Percentiles rank a stretch among this genome's conserved stretches.
phyloP scores from a whole-genome alignment of 2,797 vertebrate species.

The Alosa sapidissima region DNA sequence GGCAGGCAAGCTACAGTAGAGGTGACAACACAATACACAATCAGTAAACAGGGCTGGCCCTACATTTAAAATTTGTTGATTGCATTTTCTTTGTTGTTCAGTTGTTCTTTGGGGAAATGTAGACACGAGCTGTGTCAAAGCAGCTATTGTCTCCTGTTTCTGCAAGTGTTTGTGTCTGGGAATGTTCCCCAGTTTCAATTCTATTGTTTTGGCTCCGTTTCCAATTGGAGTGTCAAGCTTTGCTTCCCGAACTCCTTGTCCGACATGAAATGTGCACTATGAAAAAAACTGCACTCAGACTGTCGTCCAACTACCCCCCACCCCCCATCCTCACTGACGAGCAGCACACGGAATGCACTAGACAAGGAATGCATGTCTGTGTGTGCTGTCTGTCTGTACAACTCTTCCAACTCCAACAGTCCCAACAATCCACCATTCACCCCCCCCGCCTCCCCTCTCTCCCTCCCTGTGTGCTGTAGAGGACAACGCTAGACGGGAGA shows the following conservation, averaged over 20 bases:
- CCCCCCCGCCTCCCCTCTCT: neutral
- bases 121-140: neutral
- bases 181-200: neutral
- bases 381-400: neutral
- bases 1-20: neutral
- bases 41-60: neutral
- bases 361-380: conserved; percentile 2
- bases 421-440: neutral
- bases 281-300: neutral
- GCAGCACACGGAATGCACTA: neutral
- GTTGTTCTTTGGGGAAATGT: neutral
- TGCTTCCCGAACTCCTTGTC: neutral
- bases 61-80: neutral
- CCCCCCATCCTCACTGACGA: neutral
- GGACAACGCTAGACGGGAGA: neutral
- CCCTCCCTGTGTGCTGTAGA: neutral
- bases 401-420: neutral
- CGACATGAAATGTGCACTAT: neutral
- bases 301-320: neutral
- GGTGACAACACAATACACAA: neutral
- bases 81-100: neutral
- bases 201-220: neutral
- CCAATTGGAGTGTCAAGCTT: conserved; percentile 4
- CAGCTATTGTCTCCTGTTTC: neutral
- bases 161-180: neutral